Conservation (phyloP, 2,113 vertebrate genomes). For the Cheirogaleus medius region DNA sequence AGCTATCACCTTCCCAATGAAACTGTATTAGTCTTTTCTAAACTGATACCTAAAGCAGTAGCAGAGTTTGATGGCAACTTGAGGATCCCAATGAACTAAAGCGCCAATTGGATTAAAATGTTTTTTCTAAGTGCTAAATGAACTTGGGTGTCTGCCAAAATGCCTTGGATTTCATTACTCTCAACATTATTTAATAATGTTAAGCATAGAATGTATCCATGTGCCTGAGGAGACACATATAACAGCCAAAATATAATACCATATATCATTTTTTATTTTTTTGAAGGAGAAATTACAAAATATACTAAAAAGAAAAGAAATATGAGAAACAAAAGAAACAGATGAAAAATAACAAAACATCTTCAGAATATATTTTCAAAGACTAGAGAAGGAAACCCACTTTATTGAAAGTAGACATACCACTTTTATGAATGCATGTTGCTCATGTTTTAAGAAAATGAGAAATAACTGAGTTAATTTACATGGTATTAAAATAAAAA, state of each 20-base stretch:
- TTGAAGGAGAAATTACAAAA: neutral
- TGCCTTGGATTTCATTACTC: constrained; percentile 45
- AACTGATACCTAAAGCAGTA: constrained; percentile 20
- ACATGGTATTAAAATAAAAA: neutral
- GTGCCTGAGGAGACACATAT: neutral
- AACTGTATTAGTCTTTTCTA: constrained; percentile 22
- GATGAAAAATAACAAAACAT: neutral
- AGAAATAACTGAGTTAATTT: constrained; percentile 7
- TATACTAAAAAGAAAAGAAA: neutral
- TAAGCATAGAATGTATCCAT: constrained; percentile 31
- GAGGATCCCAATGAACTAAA: constrained; percentile 26
- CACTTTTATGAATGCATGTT: neutral
- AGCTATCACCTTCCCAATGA: constrained; percentile 39
- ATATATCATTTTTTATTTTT: neutral
- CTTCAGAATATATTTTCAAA: constrained; percentile 9
- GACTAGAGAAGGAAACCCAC: neutral
- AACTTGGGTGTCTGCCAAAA: constrained; percentile 47
- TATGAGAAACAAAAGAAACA: neutral
- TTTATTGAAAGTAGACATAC: neutral
- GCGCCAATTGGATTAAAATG: constrained; percentile 43
- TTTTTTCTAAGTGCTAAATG: constrained; percentile 39
- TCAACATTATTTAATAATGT: constrained; percentile 60
- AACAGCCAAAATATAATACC: neutral
- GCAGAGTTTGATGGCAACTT: neutral
- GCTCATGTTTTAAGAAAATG: neutral